Base-by-base conservation (phyloP, 2,797 vertebrate genomes). In the Lates japonicus region DNA sequence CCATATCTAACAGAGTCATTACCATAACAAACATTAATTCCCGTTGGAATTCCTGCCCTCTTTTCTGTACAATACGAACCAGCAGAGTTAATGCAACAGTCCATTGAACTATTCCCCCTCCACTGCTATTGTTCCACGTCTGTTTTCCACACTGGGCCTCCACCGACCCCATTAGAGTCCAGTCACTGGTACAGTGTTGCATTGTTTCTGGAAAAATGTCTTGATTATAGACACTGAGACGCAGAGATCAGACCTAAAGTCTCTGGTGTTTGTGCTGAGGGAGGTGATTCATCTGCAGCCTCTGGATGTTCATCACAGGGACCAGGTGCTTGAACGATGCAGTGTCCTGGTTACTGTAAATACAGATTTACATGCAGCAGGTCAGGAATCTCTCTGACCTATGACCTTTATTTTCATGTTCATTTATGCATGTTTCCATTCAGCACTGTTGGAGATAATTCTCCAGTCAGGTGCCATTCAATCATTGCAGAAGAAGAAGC, bases 11-110 rank as follows among this genome's bases (percentile, higher is more conserved):
- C 54, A 0, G 25, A 78, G 55, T 62, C 66, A 87, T 90, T 88
- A 78, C 35, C 82, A 90, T 90, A 76, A 90, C 85, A 90, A 90
- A 79, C 74, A 75, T 8, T 19, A 77, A 79, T 52, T 82, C 86
- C 80, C 78, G 20, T 7, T 73, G 84, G 83, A 86, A 90, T 90
- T 78, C 69, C 51, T 80, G 86, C 58, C 79, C 81, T 83, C 78
- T 37, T 86, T 91, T 68, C 39, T 60, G 37, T 66, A 71, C 74
- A 84, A 83, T 41, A 74, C 74, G 69, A 25, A 58, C 52, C 63
- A 59, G 13, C 41, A 35, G 42, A 65, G 67, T 44, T 31, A 16
- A 69, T 44, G 59, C 48, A 66, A 22, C 70, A 41, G 66, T 72
- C 49, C 68, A 41, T 60, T 81, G 78, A 80, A 41, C 72, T 64